Evolutionary conservation across 2,113 vertebrate species (phyloP), one percentile per base, ranked within the genome.

Genomic region (Vanacampus margaritifer): DNA sequence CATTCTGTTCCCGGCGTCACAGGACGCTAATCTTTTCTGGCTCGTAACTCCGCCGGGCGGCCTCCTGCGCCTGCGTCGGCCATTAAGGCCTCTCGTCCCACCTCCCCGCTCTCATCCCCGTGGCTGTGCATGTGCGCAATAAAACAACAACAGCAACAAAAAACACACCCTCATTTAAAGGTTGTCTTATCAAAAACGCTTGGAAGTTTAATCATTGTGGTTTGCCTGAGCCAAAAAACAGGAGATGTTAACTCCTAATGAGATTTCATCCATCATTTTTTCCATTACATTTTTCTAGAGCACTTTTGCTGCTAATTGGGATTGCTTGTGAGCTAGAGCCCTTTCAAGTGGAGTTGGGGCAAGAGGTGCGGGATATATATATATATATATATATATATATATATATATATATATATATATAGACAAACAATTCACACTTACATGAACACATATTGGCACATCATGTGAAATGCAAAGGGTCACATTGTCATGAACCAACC

Each of bases 11-110:
- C 62, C 78, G 63, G 71, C 69, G 69, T 82, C 69, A 85, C 82
- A 66, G 87, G 87, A 91, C 75, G 48, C 79, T 93, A 92, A 93
- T 92, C 89, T 91, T 86, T 92, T 91, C 85, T 91, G 91, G 90
- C 91, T 90, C 87, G 89, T 89, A 84, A 79, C 84, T 89, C 83
- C 74, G 73, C 78, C 83, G 76, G 80, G 80, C 80, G 12, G 78
- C 84, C 77, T 74, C 80, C 68, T 72, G 51, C 53, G 43, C 73
- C 69, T 72, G 71, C 74, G 64, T 46, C 21, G 57, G 72, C 68
- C 78, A 73, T 73, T 77, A 74, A 64, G 73, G 65, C 58, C 75
- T 19, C 50, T 45, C 59, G 10, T 70, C 65, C 68, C 69, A 78
- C 72, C 73, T 61, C 66, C 67, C 43, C 2, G 1, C 53, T 48